These are phyloP conservation scores for Poecilia velifera DNA, from an alignment of 2,797 vertebrate species.

Conservation along the genomic window DNA sequence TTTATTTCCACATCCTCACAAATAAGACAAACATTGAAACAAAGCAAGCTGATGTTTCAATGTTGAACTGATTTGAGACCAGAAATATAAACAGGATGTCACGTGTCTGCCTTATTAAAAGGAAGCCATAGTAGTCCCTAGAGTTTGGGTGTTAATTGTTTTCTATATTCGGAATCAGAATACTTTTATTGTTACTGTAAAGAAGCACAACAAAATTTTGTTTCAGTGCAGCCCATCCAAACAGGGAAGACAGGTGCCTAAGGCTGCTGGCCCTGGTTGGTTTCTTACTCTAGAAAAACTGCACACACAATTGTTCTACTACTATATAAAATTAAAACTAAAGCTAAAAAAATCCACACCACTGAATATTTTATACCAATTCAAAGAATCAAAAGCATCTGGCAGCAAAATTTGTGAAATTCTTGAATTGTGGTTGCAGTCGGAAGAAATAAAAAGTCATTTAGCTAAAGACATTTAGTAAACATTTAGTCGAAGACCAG, in stretches of 20 bases:
- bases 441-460: not conserved
- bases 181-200: no score
- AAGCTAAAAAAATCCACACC: no score
- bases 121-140: not conserved
- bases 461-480: no score
- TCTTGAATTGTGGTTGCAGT: not conserved
- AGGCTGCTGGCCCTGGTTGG: not conserved
- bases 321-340: not conserved
- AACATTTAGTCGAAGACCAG: no score
- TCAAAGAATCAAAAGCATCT: not conserved
- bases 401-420: not conserved
- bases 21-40: not conserved
- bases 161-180: not conserved
- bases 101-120: not conserved
- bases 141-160: not conserved
- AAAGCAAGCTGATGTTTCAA: not conserved
- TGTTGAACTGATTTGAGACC: not conserved
- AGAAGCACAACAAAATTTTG: no score
- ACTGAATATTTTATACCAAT: not conserved
- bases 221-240: no score
- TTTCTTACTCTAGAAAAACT: not conserved
- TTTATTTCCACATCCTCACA: not conserved
- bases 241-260: no score
- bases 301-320: rapidly evolving
- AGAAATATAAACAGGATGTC: not conserved